Evolutionary conservation across 2,888 invertebrate species (phyloP).

Genomic region (Cinara cedri): DNA sequence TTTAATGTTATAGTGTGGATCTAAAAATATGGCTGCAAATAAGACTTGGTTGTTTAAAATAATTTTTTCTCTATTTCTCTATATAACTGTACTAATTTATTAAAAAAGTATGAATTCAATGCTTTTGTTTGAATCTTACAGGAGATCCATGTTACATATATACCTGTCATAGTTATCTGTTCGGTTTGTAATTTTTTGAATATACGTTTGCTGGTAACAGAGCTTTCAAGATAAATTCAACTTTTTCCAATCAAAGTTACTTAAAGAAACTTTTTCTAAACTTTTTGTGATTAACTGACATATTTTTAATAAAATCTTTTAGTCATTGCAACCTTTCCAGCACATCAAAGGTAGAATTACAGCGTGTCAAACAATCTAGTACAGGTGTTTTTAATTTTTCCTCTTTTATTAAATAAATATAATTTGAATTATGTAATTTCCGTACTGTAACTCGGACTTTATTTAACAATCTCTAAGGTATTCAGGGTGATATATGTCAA

Average conservation of each 20-base stretch:
- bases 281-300: not conserved
- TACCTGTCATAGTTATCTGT: no score
- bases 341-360: not conserved
- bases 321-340: not conserved
- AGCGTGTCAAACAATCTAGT: not conserved
- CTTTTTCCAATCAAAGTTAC: not conserved
- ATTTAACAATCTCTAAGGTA: not conserved
- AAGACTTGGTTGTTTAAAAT: not conserved
- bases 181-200: no score
- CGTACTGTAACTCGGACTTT: not conserved
- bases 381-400: not conserved
- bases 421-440: not conserved
- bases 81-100: no score
- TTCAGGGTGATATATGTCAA: not conserved
- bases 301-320: not conserved
- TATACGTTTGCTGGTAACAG: not conserved
- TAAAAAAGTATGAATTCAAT: not conserved
- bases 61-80: not conserved
- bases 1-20: not conserved
- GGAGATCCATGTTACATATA: no score
- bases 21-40: not conserved
- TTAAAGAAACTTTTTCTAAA: not conserved
- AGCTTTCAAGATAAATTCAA: not conserved
- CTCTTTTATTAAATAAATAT: constrained; percentile 3
- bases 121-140: not conserved